Conservation (phyloP, 2,113 vertebrate species). For the Phylloscopus trochilus region DNA sequence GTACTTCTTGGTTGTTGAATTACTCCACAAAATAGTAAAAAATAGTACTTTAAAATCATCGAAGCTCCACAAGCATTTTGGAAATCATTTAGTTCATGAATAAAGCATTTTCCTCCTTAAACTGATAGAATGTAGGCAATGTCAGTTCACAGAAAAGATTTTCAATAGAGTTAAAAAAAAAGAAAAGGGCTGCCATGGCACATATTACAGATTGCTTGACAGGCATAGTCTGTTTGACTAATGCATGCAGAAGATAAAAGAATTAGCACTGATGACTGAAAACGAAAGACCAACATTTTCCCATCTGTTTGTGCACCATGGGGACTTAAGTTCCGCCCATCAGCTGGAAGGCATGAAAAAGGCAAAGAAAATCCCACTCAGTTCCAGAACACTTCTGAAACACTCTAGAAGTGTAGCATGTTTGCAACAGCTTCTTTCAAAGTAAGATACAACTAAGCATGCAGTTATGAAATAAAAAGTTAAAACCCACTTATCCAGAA, state of each 20-base stretch:
- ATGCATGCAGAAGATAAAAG: constrained; percentile 74
- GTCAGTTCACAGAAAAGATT: not conserved
- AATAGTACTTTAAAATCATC: not conserved
- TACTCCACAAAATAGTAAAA: not conserved
- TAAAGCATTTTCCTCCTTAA: not conserved
- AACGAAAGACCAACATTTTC: not conserved
- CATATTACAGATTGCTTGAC: not conserved
- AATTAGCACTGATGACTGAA: constrained; percentile 57
- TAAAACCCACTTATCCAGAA: not conserved
- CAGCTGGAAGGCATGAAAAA: not conserved
- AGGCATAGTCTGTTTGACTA: not conserved
- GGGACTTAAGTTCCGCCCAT: not conserved
- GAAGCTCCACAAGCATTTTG: not conserved
- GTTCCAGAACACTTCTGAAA: not conserved
- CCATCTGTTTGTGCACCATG: constrained; percentile 1
- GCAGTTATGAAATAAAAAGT: not conserved
- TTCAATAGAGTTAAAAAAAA: not conserved
- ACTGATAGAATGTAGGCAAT: not conserved
- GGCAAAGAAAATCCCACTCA: not conserved
- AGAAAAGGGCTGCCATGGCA: not conserved
- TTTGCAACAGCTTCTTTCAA: not conserved
- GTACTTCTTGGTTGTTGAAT: not conserved
- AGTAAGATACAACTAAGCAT: not conserved
- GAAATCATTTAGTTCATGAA: not conserved
- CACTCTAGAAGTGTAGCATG: not conserved